Conservation (phyloP, 2,888 invertebrate genomes). For the Tupiocoris notatus region DNA sequence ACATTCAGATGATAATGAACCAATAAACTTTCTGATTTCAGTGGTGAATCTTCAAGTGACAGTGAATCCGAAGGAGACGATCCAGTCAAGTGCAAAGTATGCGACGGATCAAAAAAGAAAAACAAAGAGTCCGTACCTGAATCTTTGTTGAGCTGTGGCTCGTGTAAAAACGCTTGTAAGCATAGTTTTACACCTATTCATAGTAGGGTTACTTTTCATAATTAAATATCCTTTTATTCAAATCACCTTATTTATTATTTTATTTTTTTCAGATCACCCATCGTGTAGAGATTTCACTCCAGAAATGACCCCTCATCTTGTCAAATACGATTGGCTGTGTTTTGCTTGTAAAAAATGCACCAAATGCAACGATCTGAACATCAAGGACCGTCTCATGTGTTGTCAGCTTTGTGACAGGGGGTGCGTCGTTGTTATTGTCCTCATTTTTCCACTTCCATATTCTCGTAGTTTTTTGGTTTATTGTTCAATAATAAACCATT, state of each 20-base stretch:
- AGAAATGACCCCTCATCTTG: conserved; percentile 79
- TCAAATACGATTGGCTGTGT: conserved; percentile 89
- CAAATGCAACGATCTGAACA: conserved; percentile 73
- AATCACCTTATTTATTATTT: neutral
- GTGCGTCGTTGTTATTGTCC: too few relatives aligned
- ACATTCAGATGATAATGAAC: too few relatives aligned
- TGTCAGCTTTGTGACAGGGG: conserved; percentile 94
- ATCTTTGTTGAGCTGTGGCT: conserved; percentile 62
- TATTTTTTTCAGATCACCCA: conserved; percentile 62
- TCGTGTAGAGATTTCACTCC: conserved; percentile 80
- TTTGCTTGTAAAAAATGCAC: conserved; percentile 89
- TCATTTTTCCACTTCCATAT: too few relatives aligned
- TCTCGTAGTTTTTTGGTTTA: too few relatives aligned
- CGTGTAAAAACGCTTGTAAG: conserved; percentile 62
- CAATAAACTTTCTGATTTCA: neutral
- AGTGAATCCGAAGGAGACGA: conserved; percentile 46
- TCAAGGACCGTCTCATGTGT: conserved; percentile 86
- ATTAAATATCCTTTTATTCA: neutral
- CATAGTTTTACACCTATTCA: neutral
- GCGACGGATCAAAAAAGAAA: conserved; percentile 54
- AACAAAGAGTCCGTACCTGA: conserved; percentile 58
- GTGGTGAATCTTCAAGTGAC: conserved; percentile 56
- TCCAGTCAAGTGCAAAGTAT: conserved; percentile 57
- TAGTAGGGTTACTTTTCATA: neutral
- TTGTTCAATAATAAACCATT: too few relatives aligned